Evolutionary conservation across 2,888 invertebrate genomes (phyloP), one percentile per base, ranked within the genome.

Genomic region (Drosophila niveifrons): DNA sequence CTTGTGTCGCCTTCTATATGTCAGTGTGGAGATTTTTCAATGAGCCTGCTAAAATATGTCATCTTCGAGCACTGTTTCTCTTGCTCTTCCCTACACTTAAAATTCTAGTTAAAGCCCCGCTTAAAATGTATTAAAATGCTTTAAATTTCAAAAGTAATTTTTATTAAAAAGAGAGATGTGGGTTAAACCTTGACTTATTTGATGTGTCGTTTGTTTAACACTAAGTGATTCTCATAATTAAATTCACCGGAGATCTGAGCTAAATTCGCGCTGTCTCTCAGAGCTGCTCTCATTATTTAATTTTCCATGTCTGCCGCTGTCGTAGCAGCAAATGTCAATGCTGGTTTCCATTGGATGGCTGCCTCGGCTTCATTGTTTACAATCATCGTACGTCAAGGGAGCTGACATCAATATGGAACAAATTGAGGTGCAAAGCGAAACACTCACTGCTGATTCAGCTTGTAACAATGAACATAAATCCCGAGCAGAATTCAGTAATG

Each of bases 351-450:
- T 31, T 39, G 75, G 18, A 36, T 36, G 36, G n/a, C 3, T 36
- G 36, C 11, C 36, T 39, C 28, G 50, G 44, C 34, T 50, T 23
- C 61, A 47, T 71, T 62, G 61, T 67, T 64, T 47, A 15, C 50
- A 50, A 61, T 59, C 41, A 55, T 52, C 17, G 2, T 36, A 11
- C 36, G 57, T 43, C 56, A 17, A 10, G 72, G 53, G 77, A 74
- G 53, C 56, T 68, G 80, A 88, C 85, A 82, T 63, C 73, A 67
- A 79, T 47, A 3, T 23, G 56, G 15, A 47, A 29, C 6, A 23
- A 43, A 58, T 50, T 18, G n/a, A 28, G 23, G 46, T 34, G 36
- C 48, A 47, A 29, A 39, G 17, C 43, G 34, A 39, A 47, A 39
- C 28, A 13, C 41, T 55, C 62, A 51, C 11, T 43, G 17, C 11